A percentile compares a stretch with the other conserved stretches of the same genome.
Conservation (phyloP, 2,113 vertebrate genomes). For the Emberiza fucata region DNA sequence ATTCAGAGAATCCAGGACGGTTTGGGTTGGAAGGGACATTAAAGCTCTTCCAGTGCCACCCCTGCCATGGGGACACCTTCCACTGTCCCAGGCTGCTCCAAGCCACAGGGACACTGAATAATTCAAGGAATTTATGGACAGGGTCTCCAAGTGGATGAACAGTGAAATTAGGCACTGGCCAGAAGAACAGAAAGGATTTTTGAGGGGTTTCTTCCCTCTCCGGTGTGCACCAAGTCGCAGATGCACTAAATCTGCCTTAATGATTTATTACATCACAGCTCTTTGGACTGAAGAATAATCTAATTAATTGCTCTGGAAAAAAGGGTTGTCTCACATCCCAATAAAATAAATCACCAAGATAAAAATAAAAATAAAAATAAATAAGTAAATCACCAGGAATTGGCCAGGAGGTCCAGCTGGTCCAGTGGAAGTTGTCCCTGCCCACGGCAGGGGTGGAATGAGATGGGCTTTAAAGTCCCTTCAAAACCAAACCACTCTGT, state of each 20-base stretch:
- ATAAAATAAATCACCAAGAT: not conserved
- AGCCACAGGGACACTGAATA: not conserved
- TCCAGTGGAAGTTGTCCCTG: not conserved
- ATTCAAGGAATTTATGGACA: not conserved
- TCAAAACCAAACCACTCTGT: not conserved
- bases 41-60: not conserved
- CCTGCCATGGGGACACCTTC: not conserved
- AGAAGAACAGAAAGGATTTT: not conserved
- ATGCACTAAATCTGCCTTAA: not conserved
- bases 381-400: not conserved
- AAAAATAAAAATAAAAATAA: not conserved
- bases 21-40: not conserved
- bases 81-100: fast-evolving
- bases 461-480: not conserved
- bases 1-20: not conserved
- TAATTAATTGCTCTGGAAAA: not conserved
- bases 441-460: not conserved
- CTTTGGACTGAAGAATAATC: not conserved
- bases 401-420: not conserved
- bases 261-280: not conserved
- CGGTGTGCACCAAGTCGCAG: not conserved
- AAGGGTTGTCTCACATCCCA: not conserved
- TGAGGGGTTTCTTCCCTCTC: not conserved
- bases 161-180: not conserved
- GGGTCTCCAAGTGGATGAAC: not conserved